Evolutionary conservation across 2,888 invertebrate species (phyloP), one percentile per base, ranked within the genome.

Genomic region (Pristionchus entomophagus): DNA sequence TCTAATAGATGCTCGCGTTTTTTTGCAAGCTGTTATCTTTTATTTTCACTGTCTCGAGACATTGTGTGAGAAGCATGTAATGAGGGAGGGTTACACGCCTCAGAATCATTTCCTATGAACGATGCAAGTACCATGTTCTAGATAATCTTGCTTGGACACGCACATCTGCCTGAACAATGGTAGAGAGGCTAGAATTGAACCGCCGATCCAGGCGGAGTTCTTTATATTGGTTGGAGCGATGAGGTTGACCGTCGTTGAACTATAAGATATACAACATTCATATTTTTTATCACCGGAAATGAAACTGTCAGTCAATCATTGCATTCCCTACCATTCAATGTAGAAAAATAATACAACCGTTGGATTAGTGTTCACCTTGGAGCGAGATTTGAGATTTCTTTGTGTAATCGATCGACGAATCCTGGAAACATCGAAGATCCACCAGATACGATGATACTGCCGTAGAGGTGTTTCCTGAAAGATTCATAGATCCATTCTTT

Each of bases 121-220:
- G 4, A 77, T 26, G 2, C 45, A 45, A 0, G 26, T 5, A 14
- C 77, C 77, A 17, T 41, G 19, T 22, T 77, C 77, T 0, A 45
- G 26, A 49, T 77, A 45, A 3, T 77, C 82, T 12, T 88, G 90
- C 95, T 97, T 92, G 87, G 90, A 90, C 89, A 93, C 92, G 97
- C 97, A 97, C 96, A 97, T 97, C 94, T 96, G 97, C 94, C 97
- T 96, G 95, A 97, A 96, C 94, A 96, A 96, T 94, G 96, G 96
- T 92, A 97, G 95, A 4, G 97, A 97, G 86, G 97, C 97, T 94
- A 98, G 95, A 95, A 98, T 97, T 94, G 97, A 97, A 91, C 97
- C 97, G 94, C 97, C 97, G 95, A 98, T 97, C 97, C 97, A 97
- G 91, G 97, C 97, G 93, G 97, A 97, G 96, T 97, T 97, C 95